Evolutionary conservation across 2,797 vertebrate species (phyloP).

Genomic region (Rhinella marina): DNA sequence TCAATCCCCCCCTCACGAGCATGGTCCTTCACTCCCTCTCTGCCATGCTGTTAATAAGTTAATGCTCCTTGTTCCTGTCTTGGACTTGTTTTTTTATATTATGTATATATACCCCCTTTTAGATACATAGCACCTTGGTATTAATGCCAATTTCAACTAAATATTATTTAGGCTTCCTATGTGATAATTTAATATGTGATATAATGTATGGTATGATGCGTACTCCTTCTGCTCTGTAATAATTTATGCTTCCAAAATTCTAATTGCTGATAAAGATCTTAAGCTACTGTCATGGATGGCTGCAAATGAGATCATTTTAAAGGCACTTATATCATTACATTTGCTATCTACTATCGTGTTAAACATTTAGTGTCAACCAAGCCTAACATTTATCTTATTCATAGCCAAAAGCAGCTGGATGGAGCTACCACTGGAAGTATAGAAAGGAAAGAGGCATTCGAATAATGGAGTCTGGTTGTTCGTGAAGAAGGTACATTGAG

Average conservation of each 20-base stretch:
- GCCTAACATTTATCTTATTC: constrained; percentile 13
- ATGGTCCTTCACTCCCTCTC: too few species aligned
- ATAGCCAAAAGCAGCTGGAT: constrained; percentile 19
- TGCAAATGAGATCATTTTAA: constrained; percentile 30
- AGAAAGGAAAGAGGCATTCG: background rate
- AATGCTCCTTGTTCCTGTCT: too few species aligned
- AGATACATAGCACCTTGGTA: too few species aligned
- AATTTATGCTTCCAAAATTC: constrained; percentile 9
- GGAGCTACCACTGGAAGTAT: background rate
- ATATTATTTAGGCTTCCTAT: background rate
- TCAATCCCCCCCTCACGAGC: too few species aligned
- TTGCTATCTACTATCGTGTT: constrained; percentile 25
- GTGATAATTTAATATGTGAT: background rate
- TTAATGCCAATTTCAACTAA: too few species aligned
- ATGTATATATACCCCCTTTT: too few species aligned
- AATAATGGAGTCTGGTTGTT: background rate
- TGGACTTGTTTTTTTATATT: too few species aligned
- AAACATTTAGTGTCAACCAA: constrained; percentile 7
- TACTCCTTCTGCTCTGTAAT: background rate
- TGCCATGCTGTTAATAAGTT: too few species aligned
- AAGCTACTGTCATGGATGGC: constrained; percentile 26
- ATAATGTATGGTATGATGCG: background rate
- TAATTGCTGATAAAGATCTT: constrained; percentile 30
- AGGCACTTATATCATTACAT: constrained; percentile 30
- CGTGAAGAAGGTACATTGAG: background rate